These are phyloP conservation scores for Acanthis flammea DNA, from an alignment of 2,797 vertebrate genomes.

Conservation along the genomic window DNA sequence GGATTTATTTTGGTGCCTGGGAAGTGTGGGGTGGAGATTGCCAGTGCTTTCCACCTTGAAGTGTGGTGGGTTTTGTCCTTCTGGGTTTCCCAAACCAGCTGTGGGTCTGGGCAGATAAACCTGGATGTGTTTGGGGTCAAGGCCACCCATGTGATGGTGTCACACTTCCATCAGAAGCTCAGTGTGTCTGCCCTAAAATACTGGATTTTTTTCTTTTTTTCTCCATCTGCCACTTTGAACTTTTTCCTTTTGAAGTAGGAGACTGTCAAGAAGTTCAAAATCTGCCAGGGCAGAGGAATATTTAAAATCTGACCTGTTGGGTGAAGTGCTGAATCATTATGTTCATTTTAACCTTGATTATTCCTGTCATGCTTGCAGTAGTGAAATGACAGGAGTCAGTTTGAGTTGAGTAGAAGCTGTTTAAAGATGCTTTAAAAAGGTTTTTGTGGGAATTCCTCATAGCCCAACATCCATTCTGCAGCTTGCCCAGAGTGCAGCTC, in stretches of 20 bases:
- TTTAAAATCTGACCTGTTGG: background rate
- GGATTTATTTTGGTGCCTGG: background rate
- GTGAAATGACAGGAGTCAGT: background rate
- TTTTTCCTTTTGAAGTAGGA: background rate
- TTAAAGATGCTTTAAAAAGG: background rate
- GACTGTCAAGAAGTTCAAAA: background rate
- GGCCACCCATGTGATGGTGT: background rate
- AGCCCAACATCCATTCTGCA: background rate
- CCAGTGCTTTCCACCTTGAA: background rate
- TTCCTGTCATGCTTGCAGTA: background rate
- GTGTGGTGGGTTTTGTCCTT: background rate
- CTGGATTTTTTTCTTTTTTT: accelerated
- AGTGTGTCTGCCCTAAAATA: background rate
- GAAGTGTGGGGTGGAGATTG: accelerated
- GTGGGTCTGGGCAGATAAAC: background rate
- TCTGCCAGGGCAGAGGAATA: background rate
- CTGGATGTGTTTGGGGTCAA: accelerated
- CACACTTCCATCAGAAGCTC: background rate
- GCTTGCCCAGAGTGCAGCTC: background rate
- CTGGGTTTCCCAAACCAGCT: background rate
- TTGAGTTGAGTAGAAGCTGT: background rate
- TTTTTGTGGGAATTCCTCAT: background rate
- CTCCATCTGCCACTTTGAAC: background rate
- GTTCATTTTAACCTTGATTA: background rate
- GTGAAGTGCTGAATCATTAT: background rate